These are phyloP conservation scores for Macrobrachium nipponense DNA, from an alignment of 1,140 invertebrate genomes.

Conservation along the genomic window DNA sequence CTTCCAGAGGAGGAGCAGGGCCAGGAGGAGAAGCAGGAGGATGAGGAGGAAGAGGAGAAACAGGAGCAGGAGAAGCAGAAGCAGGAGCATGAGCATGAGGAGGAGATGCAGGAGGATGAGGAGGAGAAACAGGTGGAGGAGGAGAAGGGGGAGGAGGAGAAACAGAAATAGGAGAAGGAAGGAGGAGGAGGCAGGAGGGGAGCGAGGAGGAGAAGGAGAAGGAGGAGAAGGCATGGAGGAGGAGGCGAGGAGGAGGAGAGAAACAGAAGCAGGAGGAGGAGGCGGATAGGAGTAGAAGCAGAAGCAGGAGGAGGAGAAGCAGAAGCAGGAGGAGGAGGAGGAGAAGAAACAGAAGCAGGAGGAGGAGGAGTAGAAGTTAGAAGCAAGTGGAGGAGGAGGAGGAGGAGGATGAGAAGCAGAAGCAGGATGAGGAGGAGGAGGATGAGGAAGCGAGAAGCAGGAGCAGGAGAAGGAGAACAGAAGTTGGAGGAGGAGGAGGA, in stretches of 20 bases:
- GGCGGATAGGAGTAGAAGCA: background rate
- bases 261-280: background rate
- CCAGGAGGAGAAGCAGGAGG: too few relatives aligned
- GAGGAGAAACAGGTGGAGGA: background rate
- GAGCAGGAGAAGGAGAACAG: too few relatives aligned
- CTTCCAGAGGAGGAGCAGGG: background rate
- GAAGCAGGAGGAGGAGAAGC: background rate
- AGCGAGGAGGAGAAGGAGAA: background rate
- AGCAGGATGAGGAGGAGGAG: too few relatives aligned
- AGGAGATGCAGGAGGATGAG: background rate
- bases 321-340: too few relatives aligned
- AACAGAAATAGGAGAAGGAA: background rate
- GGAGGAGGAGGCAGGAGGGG: background rate
- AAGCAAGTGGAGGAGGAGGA: too few relatives aligned
- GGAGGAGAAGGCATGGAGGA: background rate
- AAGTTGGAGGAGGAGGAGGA: too few relatives aligned
- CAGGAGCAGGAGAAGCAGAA: background rate
- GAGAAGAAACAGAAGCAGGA: too few relatives aligned
- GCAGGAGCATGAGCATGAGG: too few relatives aligned
- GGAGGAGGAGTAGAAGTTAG: too few relatives aligned
- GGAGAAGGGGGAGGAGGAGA: background rate
- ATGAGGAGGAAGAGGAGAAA: background rate
- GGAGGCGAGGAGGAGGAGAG: background rate
- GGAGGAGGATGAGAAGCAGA: too few relatives aligned
- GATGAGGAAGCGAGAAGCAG: too few relatives aligned